Base-by-base conservation (phyloP, 1,140 invertebrate species). In the Archivesica marissinica region DNA sequence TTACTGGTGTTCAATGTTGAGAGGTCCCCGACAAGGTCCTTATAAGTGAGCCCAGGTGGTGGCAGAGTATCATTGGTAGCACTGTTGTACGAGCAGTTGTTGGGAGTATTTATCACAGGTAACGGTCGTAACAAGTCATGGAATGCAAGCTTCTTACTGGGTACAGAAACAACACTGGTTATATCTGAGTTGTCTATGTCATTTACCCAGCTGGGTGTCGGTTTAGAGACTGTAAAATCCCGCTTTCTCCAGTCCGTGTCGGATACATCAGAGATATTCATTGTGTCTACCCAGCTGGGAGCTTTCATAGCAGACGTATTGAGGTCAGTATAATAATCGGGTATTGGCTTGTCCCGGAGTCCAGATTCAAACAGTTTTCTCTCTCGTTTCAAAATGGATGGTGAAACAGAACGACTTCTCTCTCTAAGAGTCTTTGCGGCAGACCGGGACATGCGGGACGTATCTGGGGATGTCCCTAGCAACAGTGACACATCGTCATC, bases 161-260 rank as follows among this genome's bases (percentile, higher is more conserved):
- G 74, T 70, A 74, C 23, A 2, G 82, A 85, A 25, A 85, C 33
- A 17, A 64, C 72, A 68, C 82, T 85, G n/a, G 82, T 85, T 54
- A 85, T 85, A 68, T 85, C 82, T 13, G 82, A 85, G 38, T 77
- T 77, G 38, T 68, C 74, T 38, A 85, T 85, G 20, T 85, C 82
- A 64, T 85, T 77, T 7, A 85, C 50, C 82, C 82, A 85, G 33
- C 82, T 85, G 0, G 82, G 82, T 13, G 82, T 74, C 3, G 82
- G 82, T 56, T 68, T 68, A 0, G 74, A 68, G 20, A 64, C 64
- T 20, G 82, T 85, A 44, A 77, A 85, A 66, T 85, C 75, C 25
- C 82, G 59, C 56, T 66, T 77, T 35, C 78, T 85, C 82, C 82
- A 85, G 23, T 77, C 74, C 2, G 82, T 35, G 47, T 85, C 82